A percentile compares a stretch with the other conserved stretches of the same genome.
Evolutionary conservation across 2,797 vertebrate species (phyloP).

Genomic region (Enteromius afrohamiltoni): DNA sequence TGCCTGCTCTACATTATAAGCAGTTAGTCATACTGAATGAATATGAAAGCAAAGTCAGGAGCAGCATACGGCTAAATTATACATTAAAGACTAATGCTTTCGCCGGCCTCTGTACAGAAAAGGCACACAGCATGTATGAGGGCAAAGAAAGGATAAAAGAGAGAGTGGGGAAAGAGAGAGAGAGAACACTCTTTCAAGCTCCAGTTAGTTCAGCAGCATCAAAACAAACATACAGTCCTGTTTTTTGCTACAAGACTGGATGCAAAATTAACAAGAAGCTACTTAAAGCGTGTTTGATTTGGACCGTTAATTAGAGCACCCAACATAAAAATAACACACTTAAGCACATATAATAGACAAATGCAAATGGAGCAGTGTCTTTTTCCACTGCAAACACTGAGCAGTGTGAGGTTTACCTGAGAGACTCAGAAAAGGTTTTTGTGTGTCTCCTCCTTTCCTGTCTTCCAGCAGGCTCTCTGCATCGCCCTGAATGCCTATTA

Average conservation of each 20-base stretch:
- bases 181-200: constrained; percentile 26
- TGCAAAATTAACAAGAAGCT: constrained; percentile 14
- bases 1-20: constrained; percentile 19
- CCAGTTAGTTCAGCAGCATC: constrained; percentile 30
- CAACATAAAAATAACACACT: constrained; percentile 5
- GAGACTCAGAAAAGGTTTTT: constrained; percentile 81
- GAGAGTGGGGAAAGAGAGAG: constrained; percentile 17
- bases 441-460: constrained; percentile 88
- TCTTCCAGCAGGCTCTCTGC: constrained; percentile 88
- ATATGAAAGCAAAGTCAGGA: constrained; percentile 67
- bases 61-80: constrained; percentile 75
- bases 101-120: constrained; percentile 59
- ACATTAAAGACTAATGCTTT: constrained; percentile 72
- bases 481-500: constrained; percentile 89
- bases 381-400: background rate
- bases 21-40: constrained; percentile 30
- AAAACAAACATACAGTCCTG: constrained; percentile 33
- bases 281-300: constrained; percentile 12
- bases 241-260: background rate
- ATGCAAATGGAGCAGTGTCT: background rate
- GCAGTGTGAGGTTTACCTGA: constrained; percentile 74
- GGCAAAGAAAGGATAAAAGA: constrained; percentile 33
- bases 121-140: constrained; percentile 49
- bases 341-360: background rate
- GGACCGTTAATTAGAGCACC: constrained; percentile 18